Evolutionary conservation across 2,113 vertebrate genomes (phyloP).

Genomic region (Alethe diademata): DNA sequence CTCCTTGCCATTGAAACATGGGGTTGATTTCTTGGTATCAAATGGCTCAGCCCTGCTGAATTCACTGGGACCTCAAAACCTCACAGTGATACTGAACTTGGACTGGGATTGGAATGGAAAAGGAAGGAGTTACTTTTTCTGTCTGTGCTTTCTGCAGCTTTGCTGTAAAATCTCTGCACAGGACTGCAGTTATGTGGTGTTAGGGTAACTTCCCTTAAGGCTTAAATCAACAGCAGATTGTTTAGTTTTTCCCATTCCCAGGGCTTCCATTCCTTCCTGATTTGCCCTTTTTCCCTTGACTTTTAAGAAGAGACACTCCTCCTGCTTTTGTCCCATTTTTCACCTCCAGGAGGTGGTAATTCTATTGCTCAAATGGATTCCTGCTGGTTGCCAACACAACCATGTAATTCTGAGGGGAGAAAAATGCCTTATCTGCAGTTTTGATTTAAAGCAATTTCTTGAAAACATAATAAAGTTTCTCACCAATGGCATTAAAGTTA

Average conservation of each 20-base stretch:
- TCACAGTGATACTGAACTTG: background rate
- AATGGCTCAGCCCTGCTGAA: background rate
- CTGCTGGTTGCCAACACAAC: constrained; percentile 68
- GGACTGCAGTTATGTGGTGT: background rate
- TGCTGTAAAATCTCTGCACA: background rate
- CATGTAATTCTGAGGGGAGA: constrained; percentile 62
- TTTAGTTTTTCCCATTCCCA: constrained; percentile 1
- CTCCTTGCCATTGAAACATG: background rate
- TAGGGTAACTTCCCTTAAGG: background rate
- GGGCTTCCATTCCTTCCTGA: constrained; percentile 7
- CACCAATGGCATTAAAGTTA: constrained; percentile 58
- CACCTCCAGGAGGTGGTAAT: constrained; percentile 72
- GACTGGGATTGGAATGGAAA: background rate
- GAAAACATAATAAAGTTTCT: constrained; percentile 64
- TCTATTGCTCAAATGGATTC: constrained; percentile 70
- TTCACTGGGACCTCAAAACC: background rate
- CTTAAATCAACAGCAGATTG: background rate
- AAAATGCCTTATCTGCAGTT: constrained; percentile 68
- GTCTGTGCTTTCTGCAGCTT: background rate
- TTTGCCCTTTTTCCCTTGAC: constrained; percentile 57
- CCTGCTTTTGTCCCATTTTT: constrained; percentile 68
- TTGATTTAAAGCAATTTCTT: constrained; percentile 62
- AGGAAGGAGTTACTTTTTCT: background rate
- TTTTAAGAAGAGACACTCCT: constrained; percentile 52
- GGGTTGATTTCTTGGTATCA: background rate